Evolutionary conservation across 2,797 vertebrate genomes (phyloP), one percentile per base, ranked within the genome.

Genomic region (Podarcis lilfordi): DNA sequence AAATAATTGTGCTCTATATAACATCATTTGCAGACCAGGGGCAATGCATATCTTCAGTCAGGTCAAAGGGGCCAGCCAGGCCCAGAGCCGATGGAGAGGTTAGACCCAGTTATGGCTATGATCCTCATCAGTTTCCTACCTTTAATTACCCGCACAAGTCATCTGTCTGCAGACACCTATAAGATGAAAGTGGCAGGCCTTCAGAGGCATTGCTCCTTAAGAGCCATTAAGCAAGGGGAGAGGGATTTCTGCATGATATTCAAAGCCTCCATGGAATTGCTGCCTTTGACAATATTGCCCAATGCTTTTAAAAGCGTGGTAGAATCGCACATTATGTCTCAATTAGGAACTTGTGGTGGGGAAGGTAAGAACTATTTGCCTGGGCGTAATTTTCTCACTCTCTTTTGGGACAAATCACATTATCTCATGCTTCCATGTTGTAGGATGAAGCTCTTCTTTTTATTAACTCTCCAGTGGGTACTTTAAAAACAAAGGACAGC

Each of bases 261-360:
- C 4, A 29, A 88, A 80, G 25, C 23, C 17, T 0, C 80, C 13
- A 68, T 25, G 32, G 23, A 45, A 88, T 32, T 0, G 0, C 5
- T 91, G 76, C 0, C 82, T 25, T 66, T 55, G 76, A 82, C 86
- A 64, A 35, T 37, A 29, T 81, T 92, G 90, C 85, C 91, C 80
- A 75, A 75, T 90, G 79, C 77, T 86, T 85, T 89, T 84, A 27
- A 86, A 37, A 64, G 23, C 0, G 1, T 61, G 37, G 79, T 23
- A 50, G 5, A 89, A 43, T 21, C 35, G 69, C 23, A 0, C 45
- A 88, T 68, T 3, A 40, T 4, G 43, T 0, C 23, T 86, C 69
- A 55, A 10, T 1, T 80, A 43, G 75, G 50, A 8, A 72, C 25
- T 8, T 4, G 3, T 72, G 11, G 50, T 82, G 61, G 82, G 27